phyloP scores from a whole-genome alignment of 2,113 vertebrate species.

The Myiozetetes cayanensis region DNA sequence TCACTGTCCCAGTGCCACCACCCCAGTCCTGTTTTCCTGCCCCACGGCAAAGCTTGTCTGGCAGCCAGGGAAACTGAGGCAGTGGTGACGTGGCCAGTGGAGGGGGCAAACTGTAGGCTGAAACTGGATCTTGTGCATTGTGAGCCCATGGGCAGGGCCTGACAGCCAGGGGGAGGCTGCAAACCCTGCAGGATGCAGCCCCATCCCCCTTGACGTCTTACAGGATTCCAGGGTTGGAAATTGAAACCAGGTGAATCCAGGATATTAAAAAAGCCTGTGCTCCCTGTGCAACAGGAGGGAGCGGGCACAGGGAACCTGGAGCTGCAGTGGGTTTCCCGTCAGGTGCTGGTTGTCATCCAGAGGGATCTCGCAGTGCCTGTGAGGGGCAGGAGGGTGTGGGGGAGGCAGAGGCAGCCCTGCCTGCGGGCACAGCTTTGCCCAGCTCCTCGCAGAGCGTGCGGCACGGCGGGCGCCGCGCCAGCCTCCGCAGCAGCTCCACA shows the following conservation, averaged over 20 bases:
- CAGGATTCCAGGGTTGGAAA: not conserved
- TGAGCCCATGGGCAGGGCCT: fast-evolving
- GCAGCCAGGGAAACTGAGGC: not conserved
- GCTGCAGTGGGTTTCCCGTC: not conserved
- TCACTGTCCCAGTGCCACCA: not conserved
- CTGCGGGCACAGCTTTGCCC: not conserved
- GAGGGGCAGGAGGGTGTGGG: not conserved
- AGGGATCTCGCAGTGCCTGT: fast-evolving
- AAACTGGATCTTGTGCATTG: not conserved
- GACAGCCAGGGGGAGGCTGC: not conserved
- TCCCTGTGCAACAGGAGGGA: fast-evolving
- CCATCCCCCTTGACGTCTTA: not conserved
- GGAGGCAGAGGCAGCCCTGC: not conserved
- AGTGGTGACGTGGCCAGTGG: fast-evolving
- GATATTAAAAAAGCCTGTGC: not conserved
- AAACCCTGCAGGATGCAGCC: not conserved
- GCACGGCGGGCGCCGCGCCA: not conserved
- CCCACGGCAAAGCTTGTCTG: fast-evolving
- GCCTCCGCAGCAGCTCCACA: not conserved
- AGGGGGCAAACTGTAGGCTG: not conserved
- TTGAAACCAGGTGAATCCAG: conserved; percentile 10
- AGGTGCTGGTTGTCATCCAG: fast-evolving
- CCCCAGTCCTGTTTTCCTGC: fast-evolving
- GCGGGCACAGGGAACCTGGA: fast-evolving
- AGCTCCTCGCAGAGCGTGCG: fast-evolving